A percentile compares a stretch with the other conserved stretches of the same genome.
phyloP scores from a whole-genome alignment of 1,140 invertebrate species.

The Cephus cinctus region DNA sequence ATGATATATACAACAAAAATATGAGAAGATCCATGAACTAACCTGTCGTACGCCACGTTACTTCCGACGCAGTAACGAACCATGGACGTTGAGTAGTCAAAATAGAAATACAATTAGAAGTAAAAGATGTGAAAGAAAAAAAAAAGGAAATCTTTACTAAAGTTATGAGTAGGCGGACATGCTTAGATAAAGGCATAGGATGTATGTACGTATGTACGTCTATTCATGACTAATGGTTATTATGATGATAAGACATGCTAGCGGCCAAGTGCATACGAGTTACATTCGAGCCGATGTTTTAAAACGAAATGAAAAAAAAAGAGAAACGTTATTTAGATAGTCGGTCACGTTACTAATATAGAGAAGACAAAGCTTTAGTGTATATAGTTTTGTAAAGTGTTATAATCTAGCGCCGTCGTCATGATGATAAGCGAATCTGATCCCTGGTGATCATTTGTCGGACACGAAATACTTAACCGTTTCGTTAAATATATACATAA shows the following conservation, averaged over 20 bases:
- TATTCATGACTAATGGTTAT: conserved; percentile 39
- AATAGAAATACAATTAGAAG: conserved; percentile 24
- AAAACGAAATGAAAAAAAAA: conserved; percentile 13
- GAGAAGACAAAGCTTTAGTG: conserved; percentile 50
- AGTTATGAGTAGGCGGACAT: background rate
- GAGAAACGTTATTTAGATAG: conserved; percentile 39
- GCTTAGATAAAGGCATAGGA: background rate
- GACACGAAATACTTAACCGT: conserved; percentile 36
- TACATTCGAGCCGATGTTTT: too few species aligned
- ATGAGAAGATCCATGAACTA: conserved; percentile 12
- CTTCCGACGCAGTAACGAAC: conserved; percentile 1
- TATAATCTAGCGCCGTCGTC: conserved; percentile 38
- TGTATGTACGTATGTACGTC: too few species aligned
- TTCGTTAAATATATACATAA: conserved; percentile 35
- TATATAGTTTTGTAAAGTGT: conserved; percentile 58
- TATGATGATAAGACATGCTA: too few species aligned
- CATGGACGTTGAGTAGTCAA: conserved; percentile 39
- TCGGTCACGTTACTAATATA: conserved; percentile 26
- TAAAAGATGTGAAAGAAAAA: too few species aligned
- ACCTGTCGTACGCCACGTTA: conserved; percentile 2
- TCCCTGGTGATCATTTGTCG: conserved; percentile 28
- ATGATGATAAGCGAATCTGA: conserved; percentile 24
- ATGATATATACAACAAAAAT: too few species aligned
- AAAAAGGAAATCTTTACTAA: background rate
- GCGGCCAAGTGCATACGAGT: conserved; percentile 28